These are phyloP conservation scores for Mirza zaza DNA, from an alignment of 2,113 vertebrate species.

Conservation along the genomic window DNA sequence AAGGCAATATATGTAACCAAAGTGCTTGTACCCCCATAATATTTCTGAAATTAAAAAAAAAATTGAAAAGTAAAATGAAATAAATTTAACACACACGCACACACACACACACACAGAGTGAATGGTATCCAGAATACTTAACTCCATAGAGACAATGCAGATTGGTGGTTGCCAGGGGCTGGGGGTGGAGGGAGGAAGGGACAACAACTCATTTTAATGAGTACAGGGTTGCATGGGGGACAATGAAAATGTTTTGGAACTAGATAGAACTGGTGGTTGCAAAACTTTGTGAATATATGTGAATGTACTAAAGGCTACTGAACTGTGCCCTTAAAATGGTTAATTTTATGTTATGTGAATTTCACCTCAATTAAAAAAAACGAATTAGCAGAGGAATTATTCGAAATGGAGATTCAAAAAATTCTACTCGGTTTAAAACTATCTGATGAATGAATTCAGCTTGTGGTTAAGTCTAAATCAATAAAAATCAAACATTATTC, in stretches of 20 bases:
- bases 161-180: not conserved
- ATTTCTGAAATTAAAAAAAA: too few relatives aligned
- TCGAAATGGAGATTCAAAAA: not conserved
- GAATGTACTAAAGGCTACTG: not conserved
- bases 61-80: too few relatives aligned
- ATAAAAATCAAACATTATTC: not conserved
- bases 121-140: not conserved
- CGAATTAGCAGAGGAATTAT: not conserved
- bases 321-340: not conserved
- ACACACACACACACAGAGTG: too few relatives aligned
- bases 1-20: too few relatives aligned
- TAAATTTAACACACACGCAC: too few relatives aligned
- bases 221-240: not conserved
- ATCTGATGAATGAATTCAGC: not conserved
- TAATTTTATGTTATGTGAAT: not conserved
- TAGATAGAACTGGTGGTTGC: not conserved
- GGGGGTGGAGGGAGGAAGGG: too few relatives aligned
- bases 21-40: too few relatives aligned
- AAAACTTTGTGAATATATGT: not conserved
- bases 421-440: not conserved
- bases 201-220: not conserved
- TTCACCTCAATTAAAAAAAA: not conserved
- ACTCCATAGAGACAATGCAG: not conserved
- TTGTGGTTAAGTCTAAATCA: not conserved
- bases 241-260: not conserved